Evolutionary conservation across 2,113 vertebrate species (phyloP), one percentile per base, ranked within the genome.

Genomic region (Brevimyrus niger): DNA sequence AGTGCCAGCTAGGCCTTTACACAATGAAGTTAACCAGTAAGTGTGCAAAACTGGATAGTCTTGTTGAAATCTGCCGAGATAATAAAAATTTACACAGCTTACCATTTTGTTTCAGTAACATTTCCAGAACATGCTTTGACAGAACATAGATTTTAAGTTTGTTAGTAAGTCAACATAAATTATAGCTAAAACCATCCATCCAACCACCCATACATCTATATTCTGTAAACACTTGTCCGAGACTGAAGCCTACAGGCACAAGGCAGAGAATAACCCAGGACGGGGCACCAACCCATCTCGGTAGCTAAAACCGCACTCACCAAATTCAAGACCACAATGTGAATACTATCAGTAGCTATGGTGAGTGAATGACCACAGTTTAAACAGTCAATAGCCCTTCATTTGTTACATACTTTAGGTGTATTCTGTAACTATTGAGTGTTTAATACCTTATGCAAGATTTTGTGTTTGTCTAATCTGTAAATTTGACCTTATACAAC

Each of bases 81-180:
- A 89, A 91, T 85, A 90, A 92, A 93, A 80, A 88, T 88, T 61
- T 42, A 90, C 88, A 90, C 86, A 86, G 90, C 92, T 93, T 92
- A 92, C 92, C 92, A 92, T 91, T 76, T 46, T 89, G 91, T 91
- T 91, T 89, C 55, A 86, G 83, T 61, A 88, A 89, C 89, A 90
- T 80, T 80, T 80, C 73, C 35, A 42, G 73, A 80, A 80, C 73
- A 42, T 80, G 35, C 35, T 42, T 80, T 42, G 73, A 80, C 38
- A 80, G 73, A 80, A 80, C 73, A 80, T 42, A 80, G 35, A 17
- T 35, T 73, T 61, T 61, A 61, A n/a, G 23, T 35, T 80, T 0
- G 15, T 80, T 80, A 80, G 35, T 42, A 42, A 80, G 73, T 19
- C 35, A 76, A 38, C 31, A 35, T 76, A 4, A 76, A 42, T 76